phyloP scores from a whole-genome alignment of 2,888 invertebrate species.

The Girardia tigrina region DNA sequence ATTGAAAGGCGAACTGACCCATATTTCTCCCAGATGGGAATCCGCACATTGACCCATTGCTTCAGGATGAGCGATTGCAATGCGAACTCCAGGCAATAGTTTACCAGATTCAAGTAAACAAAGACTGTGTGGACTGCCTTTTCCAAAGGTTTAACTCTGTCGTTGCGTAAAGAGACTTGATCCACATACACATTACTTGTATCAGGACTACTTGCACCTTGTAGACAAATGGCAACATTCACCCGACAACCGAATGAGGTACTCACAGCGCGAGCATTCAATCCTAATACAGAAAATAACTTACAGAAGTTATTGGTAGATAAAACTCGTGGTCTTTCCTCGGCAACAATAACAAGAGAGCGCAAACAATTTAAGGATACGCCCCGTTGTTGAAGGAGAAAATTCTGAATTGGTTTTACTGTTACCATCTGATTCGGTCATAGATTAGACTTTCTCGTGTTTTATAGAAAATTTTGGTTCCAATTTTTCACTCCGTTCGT shows the following conservation, averaged over 20 bases:
- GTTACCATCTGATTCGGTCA: too few species aligned
- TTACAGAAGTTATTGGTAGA: slow-evolving; percentile 87
- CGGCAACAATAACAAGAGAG: slow-evolving; percentile 94
- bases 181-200: slow-evolving; percentile 92
- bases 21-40: slow-evolving; percentile 82
- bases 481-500: too few species aligned
- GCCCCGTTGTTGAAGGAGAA: too few species aligned
- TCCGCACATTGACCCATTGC: slow-evolving; percentile 98
- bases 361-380: slow-evolving; percentile 84
- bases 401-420: too few species aligned
- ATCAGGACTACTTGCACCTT: slow-evolving; percentile 77
- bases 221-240: slow-evolving; percentile 90
- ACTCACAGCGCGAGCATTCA: slow-evolving; percentile 85
- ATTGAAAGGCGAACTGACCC: slow-evolving; percentile 74
- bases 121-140: slow-evolving; percentile 92
- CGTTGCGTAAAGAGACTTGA: slow-evolving; percentile 83
- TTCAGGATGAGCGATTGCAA: slow-evolving; percentile 97
- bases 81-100: slow-evolving; percentile 81
- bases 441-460: too few species aligned
- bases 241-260: slow-evolving; percentile 98
- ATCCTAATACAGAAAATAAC: slow-evolving; percentile 75
- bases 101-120: slow-evolving; percentile 97
- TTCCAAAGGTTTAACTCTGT: slow-evolving; percentile 89
- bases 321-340: slow-evolving; percentile 85
- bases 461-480: too few species aligned